These are phyloP conservation scores for Dilophus febrilis DNA, from an alignment of 2,888 invertebrate genomes.

Conservation along the genomic window DNA sequence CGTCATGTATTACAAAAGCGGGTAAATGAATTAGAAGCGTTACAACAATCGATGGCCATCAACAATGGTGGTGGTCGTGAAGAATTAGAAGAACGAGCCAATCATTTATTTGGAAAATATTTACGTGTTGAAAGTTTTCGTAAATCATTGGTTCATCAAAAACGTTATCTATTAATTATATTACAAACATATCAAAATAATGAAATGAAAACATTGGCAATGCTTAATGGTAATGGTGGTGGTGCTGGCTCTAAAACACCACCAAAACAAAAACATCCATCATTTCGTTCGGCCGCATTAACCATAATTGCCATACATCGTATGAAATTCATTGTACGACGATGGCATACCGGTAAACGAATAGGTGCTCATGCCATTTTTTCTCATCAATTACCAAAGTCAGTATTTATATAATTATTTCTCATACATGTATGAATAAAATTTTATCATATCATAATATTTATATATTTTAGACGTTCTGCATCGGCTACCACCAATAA, in stretches of 20 bases:
- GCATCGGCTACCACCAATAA: conserved; percentile 9
- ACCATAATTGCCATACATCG: conserved; percentile 41
- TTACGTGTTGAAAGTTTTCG: conserved; percentile 69
- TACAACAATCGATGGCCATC: no score
- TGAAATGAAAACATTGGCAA: conserved; percentile 21
- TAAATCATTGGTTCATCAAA: conserved; percentile 80
- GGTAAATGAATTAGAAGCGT: conserved; percentile 29
- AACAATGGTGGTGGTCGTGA: conserved; percentile 15
- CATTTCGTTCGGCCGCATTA: conserved; percentile 34
- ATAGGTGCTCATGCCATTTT: conserved; percentile 33
- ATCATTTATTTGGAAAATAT: conserved; percentile 47
- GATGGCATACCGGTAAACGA: conserved; percentile 43
- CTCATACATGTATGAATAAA: no score
- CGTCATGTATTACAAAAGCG: conserved; percentile 31
- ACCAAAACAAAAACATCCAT: conserved; percentile 10
- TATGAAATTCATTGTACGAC: conserved; percentile 46
- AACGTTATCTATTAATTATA: conserved; percentile 63
- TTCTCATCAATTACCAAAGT: conserved; percentile 5
- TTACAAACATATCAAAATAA: conserved; percentile 30
- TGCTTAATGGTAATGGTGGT: conserved; percentile 15
- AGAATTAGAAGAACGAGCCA: conserved; percentile 22
- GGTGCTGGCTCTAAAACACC: no score
- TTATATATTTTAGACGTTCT: conserved; percentile 8
- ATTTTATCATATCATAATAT: no score
- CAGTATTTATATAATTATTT: no score